Evolutionary conservation across 2,888 invertebrate genomes (phyloP).

Genomic region (Digitonthophagus gazella): DNA sequence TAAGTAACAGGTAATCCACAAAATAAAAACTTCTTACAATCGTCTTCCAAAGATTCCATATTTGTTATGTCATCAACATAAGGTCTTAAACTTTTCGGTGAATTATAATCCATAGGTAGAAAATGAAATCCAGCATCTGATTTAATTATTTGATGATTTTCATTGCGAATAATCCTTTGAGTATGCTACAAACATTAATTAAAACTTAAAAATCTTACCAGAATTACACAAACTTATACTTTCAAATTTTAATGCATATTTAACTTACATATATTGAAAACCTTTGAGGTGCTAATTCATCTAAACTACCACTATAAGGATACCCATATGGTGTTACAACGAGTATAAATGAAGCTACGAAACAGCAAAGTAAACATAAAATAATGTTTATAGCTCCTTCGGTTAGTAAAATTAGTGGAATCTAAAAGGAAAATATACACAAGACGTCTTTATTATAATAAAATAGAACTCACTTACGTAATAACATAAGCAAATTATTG

Average conservation of each 20-base stretch:
- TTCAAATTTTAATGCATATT: background rate
- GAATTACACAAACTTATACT: background rate
- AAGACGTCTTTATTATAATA: background rate
- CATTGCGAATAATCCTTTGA: constrained; percentile 40
- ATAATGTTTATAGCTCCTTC: constrained; percentile 38
- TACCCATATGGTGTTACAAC: constrained; percentile 65
- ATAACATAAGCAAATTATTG: constrained; percentile 48
- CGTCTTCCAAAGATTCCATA: constrained; percentile 36
- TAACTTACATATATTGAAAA: constrained; percentile 49
- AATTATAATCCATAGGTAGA: constrained; percentile 46
- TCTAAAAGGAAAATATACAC: constrained; percentile 32
- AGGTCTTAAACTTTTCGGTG: constrained; percentile 39
- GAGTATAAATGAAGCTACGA: constrained; percentile 49
- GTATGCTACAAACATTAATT: constrained; percentile 44
- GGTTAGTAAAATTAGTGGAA: constrained; percentile 40
- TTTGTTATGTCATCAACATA: constrained; percentile 39
- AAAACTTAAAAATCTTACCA: constrained; percentile 9
- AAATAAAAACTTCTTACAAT: constrained; percentile 41
- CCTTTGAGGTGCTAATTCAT: constrained; percentile 66
- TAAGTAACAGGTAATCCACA: constrained; percentile 45
- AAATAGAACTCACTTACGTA: constrained; percentile 41
- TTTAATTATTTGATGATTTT: constrained; percentile 37
- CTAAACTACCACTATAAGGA: constrained; percentile 64
- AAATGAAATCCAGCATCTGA: constrained; percentile 46
- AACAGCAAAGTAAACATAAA: constrained; percentile 35